phyloP scores from a whole-genome alignment of 1,140 invertebrate genomes.

The Drosophila oshimai region DNA sequence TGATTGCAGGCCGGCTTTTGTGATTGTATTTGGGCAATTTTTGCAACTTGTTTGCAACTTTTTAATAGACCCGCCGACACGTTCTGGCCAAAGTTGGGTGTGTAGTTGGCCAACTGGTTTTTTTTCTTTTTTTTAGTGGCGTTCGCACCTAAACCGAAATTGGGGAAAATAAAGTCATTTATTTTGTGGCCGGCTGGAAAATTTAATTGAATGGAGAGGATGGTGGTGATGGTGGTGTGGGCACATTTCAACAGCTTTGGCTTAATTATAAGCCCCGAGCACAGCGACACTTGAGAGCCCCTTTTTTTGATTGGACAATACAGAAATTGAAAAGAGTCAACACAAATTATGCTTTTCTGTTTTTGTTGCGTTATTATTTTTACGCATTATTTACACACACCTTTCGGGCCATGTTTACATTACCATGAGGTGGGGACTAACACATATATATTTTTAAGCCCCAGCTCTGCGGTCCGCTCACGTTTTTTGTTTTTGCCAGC shows the following conservation, averaged over 20 bases:
- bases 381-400: constrained; percentile 49
- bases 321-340: constrained; percentile 45
- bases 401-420: constrained; percentile 41
- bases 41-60: constrained; percentile 35
- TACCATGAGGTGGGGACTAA: constrained; percentile 15
- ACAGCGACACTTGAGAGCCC: constrained; percentile 22
- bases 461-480: constrained; percentile 27
- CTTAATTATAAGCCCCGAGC: constrained; percentile 38
- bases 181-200: constrained; percentile 38
- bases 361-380: constrained; percentile 43
- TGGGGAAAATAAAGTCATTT: constrained; percentile 45
- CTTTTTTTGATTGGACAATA: constrained; percentile 32
- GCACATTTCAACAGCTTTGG: constrained; percentile 50
- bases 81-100: constrained; percentile 35
- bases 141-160: constrained; percentile 34
- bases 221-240: constrained; percentile 12
- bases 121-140: not conserved
- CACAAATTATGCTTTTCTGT: constrained; percentile 45
- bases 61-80: constrained; percentile 23
- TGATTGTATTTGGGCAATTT: constrained; percentile 39
- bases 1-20: constrained; percentile 24
- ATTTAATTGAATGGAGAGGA: constrained; percentile 43
- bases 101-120: constrained; percentile 24
- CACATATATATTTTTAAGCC: constrained; percentile 35
- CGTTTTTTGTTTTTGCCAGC: constrained; percentile 28